These are phyloP conservation scores for Crotalus helleri DNA, from an alignment of 2,113 vertebrate genomes.

Conservation along the genomic window DNA sequence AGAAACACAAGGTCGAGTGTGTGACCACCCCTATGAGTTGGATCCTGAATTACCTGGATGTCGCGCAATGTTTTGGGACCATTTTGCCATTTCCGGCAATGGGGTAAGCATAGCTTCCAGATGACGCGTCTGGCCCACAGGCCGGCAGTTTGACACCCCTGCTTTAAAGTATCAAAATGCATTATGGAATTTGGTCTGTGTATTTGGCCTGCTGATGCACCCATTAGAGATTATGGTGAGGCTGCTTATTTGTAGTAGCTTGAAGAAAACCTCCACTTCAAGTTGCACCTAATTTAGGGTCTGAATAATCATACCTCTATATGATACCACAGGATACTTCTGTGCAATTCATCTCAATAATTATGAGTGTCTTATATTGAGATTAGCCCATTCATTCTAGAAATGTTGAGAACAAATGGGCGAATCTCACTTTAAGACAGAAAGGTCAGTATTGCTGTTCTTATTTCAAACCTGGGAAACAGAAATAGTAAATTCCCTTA, in stretches of 20 bases:
- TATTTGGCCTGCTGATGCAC: background rate
- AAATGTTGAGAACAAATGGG: slow-evolving; percentile 4
- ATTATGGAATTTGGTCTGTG: background rate
- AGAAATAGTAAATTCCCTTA: background rate
- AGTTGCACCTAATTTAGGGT: background rate
- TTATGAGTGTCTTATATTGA: background rate
- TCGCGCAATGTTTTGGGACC: too few relatives aligned
- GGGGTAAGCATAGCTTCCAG: too few relatives aligned
- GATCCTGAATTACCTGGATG: too few relatives aligned
- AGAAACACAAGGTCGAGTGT: too few relatives aligned
- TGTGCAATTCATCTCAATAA: slow-evolving; percentile 18
- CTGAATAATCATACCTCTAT: background rate
- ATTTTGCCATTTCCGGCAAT: too few relatives aligned
- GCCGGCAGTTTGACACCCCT: too few relatives aligned
- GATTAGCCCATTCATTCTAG: slow-evolving; percentile 10
- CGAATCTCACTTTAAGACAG: slow-evolving; percentile 1
- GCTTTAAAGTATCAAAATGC: background rate
- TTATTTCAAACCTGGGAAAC: slow-evolving; percentile 5
- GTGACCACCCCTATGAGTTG: too few relatives aligned
- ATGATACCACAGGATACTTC: background rate
- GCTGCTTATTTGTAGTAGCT: background rate
- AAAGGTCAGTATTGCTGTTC: background rate
- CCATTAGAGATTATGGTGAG: background rate
- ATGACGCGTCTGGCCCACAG: too few relatives aligned
- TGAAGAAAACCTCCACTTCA: background rate